Evolutionary conservation across 2,797 vertebrate genomes (phyloP), one percentile per base, ranked within the genome.

Genomic region (Ctenopoma kingsleyae): DNA sequence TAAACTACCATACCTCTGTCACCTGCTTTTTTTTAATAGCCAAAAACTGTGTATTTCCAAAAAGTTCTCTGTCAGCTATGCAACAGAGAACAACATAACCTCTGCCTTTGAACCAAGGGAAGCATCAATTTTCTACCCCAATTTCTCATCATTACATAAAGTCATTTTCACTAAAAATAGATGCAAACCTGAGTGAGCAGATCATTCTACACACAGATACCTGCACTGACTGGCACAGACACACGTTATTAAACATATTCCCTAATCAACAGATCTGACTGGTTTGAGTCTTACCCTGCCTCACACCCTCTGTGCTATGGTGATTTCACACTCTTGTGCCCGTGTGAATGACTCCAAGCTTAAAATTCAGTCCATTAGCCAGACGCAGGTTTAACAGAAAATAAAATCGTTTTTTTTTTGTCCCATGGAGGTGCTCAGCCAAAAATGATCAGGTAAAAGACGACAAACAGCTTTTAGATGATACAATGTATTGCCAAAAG

Each of bases 391-490:
- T 80, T 40, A 71, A 66, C 41, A 51, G 32, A 71, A 78, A 87
- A 71, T 78, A 78, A 81, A 38, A 73, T 67, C 47, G 30, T n/a
- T 7, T 6, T 38, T 73, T 50, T 38, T 58, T 64, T 13, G 41
- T 68, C 38, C 35, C 32, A 46, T 47, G 23, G 63, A 76, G 54
- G 55, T 71, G 67, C 67, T 67, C 57, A 72, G 55, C 19, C 50
- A 61, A 64, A 61, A 66, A 65, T 17, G 17, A 78, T 58, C 61
- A 70, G 60, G 76, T 82, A 71, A 85, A 84, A 65, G 82, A 78
- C 55, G 67, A 55, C 48, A 68, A 13, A 22, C 35, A 59, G 71
- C 73, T 79, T 66, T 74, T n/a, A 15, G 23, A 64, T 36, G 70
- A 81, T 86, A 86, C 8, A 9, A 1, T 32, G 9, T 9, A 32